A percentile compares a stretch with the other conserved stretches of the same genome.
phyloP scores from a whole-genome alignment of 2,797 vertebrate genomes.

The Acropternis orthonyx region DNA sequence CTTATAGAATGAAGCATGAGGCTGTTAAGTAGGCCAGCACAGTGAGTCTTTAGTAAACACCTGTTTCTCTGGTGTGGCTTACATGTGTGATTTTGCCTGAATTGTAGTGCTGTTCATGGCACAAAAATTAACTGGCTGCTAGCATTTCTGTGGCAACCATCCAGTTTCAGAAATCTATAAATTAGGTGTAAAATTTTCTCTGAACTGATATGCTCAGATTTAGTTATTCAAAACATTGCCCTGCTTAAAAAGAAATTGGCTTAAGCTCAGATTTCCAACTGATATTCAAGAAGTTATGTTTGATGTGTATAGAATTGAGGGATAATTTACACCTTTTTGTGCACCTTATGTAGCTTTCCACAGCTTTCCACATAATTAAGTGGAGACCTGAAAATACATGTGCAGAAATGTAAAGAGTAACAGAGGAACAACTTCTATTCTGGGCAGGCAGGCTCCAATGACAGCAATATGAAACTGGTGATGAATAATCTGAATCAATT shows the following conservation, averaged over 20 bases:
- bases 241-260: not conserved
- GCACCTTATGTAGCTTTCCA: not conserved
- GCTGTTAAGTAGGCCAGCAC: not conserved
- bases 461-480: not conserved
- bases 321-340: not conserved
- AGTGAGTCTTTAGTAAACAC: not conserved
- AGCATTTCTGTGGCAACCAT: not conserved
- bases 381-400: not conserved
- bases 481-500: not conserved
- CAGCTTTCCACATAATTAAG: not conserved
- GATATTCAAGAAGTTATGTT: not conserved
- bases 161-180: slow-evolving; percentile 9
- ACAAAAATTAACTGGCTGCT: slow-evolving; percentile 23
- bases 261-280: not conserved
- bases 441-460: fast-evolving
- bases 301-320: not conserved
- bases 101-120: not conserved
- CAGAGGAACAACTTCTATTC: not conserved
- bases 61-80: slow-evolving; percentile 24
- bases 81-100: slow-evolving; percentile 30
- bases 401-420: not conserved
- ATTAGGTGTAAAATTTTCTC: slow-evolving; percentile 38
- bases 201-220: not conserved
- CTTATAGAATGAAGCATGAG: not conserved
- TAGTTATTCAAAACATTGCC: not conserved